Percentiles rank a stretch among this genome's conserved stretches.
phyloP scores from a whole-genome alignment of 1,140 invertebrate species.

The Mizuhopecten yessoensis region DNA sequence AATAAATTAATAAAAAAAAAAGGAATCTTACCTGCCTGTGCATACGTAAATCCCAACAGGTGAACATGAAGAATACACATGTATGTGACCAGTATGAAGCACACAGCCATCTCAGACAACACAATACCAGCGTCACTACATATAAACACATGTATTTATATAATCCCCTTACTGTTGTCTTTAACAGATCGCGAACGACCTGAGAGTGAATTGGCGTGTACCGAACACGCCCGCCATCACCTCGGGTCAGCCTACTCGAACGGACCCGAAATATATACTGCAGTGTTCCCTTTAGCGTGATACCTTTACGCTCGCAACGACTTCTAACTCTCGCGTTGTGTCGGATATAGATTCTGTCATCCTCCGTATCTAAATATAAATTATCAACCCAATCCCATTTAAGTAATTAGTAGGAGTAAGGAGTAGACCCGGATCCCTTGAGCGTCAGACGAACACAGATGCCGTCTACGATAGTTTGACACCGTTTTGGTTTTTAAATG shows the following conservation, averaged over 20 bases:
- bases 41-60: not conserved
- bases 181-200: not conserved
- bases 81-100: not conserved
- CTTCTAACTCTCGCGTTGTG: constrained; percentile 7
- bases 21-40: not conserved
- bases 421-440: not conserved
- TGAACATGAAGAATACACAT: not conserved
- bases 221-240: constrained; percentile 4
- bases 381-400: not conserved
- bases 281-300: not conserved
- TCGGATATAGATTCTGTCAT: not conserved
- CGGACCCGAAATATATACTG: not conserved
- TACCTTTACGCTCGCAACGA: not conserved
- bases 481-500: constrained; percentile 19
- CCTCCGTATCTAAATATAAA: constrained; percentile 28
- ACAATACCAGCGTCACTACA: not conserved
- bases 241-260: constrained; percentile 20
- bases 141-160: not conserved
- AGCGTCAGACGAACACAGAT: not conserved
- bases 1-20: not conserved
- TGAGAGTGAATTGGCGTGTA: not conserved
- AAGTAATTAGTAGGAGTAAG: not conserved
- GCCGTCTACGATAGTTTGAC: not conserved
- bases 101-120: not conserved
- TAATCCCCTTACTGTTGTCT: not conserved